A percentile compares a stretch with the other conserved stretches of the same genome.
phyloP scores from a whole-genome alignment of 2,113 vertebrate species.

The Anarhynchus alexandrinus region DNA sequence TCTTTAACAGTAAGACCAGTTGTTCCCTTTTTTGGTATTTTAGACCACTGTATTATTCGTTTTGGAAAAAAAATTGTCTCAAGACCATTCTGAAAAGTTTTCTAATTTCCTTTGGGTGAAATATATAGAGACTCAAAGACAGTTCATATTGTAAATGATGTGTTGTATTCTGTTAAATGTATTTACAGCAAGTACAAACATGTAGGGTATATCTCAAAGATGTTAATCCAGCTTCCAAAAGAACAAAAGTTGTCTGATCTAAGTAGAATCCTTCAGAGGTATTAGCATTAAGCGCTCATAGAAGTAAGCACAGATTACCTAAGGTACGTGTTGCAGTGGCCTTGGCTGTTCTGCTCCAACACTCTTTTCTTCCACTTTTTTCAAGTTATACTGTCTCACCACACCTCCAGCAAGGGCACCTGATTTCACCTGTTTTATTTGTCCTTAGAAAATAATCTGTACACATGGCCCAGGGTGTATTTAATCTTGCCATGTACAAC shows the following conservation, averaged over 20 bases:
- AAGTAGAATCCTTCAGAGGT: neutral
- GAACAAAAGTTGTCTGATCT: neutral
- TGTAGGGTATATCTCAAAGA: neutral
- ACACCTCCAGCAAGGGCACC: neutral
- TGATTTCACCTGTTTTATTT: neutral
- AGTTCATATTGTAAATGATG: neutral
- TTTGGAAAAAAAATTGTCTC: neutral
- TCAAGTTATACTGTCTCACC: neutral
- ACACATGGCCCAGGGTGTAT: too few relatives aligned
- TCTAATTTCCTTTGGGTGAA: conserved; percentile 28
- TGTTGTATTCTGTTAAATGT: neutral
- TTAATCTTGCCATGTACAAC: neutral
- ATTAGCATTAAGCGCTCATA: neutral
- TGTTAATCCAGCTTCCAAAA: neutral
- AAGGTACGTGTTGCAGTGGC: neutral
- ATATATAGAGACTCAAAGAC: neutral
- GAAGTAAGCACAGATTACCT: neutral
- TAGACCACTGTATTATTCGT: conserved; percentile 9
- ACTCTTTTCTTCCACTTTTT: neutral
- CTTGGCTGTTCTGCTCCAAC: neutral
- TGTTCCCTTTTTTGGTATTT: neutral
- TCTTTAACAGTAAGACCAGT: too few relatives aligned
- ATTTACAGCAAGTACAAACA: neutral
- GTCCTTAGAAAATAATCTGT: neutral
- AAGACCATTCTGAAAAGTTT: neutral